These are phyloP conservation scores for Solen grandis DNA, from an alignment of 1,140 invertebrate species.

Conservation along the genomic window DNA sequence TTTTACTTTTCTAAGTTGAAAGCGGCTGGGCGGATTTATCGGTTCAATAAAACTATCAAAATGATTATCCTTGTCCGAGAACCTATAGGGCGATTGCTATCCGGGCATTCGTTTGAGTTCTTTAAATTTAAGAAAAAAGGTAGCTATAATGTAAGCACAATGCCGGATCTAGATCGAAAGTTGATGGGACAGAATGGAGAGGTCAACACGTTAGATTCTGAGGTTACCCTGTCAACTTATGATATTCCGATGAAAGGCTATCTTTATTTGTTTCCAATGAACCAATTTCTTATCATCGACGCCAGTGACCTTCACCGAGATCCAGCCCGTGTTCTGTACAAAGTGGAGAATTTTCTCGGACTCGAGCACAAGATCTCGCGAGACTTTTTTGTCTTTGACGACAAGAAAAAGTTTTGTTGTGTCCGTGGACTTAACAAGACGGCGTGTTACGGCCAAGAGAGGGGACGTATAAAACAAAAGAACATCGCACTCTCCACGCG, in stretches of 20 bases:
- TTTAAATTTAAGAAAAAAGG: conserved; percentile 4
- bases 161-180: no score
- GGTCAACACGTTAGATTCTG: no score
- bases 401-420: conserved; percentile 2
- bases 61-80: conserved; percentile 3
- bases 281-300: no score
- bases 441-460: not conserved
- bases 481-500: not conserved
- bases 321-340: no score
- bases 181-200: no score
- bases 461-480: not conserved
- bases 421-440: not conserved
- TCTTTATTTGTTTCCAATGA: conserved; percentile 6
- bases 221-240: conserved; percentile 3
- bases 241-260: conserved; percentile 17
- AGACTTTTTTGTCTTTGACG: conserved; percentile 14
- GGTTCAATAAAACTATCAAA: conserved; percentile 6
- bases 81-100: not conserved
- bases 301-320: no score
- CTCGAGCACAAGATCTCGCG: not conserved
- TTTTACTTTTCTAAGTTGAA: not conserved
- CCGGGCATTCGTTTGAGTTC: not conserved
- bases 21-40: not conserved
- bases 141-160: no score
- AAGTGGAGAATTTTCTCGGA: not conserved